These are phyloP conservation scores for Caenorhabditis uteleia DNA, from an alignment of 2,888 invertebrate species.

Conservation along the genomic window DNA sequence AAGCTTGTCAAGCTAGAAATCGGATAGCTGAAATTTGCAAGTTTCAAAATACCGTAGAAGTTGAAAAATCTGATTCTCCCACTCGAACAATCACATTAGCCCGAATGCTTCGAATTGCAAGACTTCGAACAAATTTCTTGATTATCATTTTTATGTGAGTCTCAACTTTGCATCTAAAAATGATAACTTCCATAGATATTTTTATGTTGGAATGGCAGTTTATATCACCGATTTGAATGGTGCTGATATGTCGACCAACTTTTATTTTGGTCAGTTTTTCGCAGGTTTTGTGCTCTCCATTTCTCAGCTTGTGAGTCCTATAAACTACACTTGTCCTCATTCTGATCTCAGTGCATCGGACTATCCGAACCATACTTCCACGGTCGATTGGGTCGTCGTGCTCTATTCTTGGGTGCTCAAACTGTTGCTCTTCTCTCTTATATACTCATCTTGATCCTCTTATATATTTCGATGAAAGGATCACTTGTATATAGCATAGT, in stretches of 20 bases:
- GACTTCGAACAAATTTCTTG: slow-evolving; percentile 12
- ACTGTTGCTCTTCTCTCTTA: slow-evolving; percentile 24
- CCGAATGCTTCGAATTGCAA: slow-evolving; percentile 5
- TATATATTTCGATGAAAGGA: slow-evolving; percentile 12
- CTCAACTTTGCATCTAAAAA: too few species aligned
- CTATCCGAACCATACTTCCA: slow-evolving; percentile 20
- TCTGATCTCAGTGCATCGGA: slow-evolving; percentile 11
- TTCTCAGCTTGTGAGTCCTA: slow-evolving; percentile 20
- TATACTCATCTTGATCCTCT: slow-evolving; percentile 10
- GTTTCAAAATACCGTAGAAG: too few species aligned
- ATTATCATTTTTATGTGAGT: slow-evolving; percentile 23
- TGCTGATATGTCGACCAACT: slow-evolving; percentile 33
- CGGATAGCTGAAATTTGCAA: too few species aligned
- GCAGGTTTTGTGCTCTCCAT: slow-evolving; percentile 21
- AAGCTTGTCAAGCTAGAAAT: too few species aligned
- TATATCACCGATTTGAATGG: slow-evolving; percentile 40
- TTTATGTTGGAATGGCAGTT: slow-evolving; percentile 29
- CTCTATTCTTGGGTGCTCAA: slow-evolving; percentile 27
- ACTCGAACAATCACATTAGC: slow-evolving; percentile 11
- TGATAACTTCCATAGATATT: too few species aligned
- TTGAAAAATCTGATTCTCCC: too few species aligned
- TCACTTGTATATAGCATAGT: slow-evolving; percentile 7
- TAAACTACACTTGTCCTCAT: not conserved
- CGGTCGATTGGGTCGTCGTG: slow-evolving; percentile 26
- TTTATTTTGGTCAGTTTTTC: slow-evolving; percentile 34